Conservation (phyloP, 2,113 vertebrate genomes). For the Barbus barbus region DNA sequence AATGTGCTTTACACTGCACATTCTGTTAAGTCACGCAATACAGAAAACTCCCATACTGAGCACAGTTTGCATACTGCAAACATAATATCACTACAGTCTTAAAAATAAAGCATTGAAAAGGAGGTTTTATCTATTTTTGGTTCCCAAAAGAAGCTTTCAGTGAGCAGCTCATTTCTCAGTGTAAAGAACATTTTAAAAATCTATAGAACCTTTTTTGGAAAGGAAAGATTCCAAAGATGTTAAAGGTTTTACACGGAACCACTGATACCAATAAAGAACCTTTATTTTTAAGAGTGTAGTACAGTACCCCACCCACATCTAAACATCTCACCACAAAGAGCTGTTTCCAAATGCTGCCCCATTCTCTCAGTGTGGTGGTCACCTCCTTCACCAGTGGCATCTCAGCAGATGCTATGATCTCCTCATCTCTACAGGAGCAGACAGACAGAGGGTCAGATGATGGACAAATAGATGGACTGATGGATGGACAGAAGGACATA, state of each 20-base stretch:
- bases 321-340: conserved; percentile 86
- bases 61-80: not conserved
- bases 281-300: no score
- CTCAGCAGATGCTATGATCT: conserved; percentile 82
- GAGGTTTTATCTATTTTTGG: not conserved
- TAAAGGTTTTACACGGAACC: not conserved
- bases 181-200: not conserved
- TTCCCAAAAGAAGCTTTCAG: no score
- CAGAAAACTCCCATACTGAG: not conserved
- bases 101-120: not conserved
- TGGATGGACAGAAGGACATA: not conserved
- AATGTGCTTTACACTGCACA: no score
- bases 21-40: not conserved
- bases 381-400: conserved; percentile 96
- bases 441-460: not conserved
- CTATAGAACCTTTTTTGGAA: not conserved
- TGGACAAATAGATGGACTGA: not conserved
- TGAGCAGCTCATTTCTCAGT: no score
- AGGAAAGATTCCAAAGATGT: not conserved
- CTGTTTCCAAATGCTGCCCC: conserved; percentile 97
- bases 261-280: not conserved
- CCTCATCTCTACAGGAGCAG: conserved; percentile 73
- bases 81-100: not conserved
- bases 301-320: not conserved
- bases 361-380: conserved; percentile 92